A percentile compares a stretch with the other conserved stretches of the same genome.
Conservation (phyloP, 1,140 invertebrate species). For the Achroia grisella region DNA sequence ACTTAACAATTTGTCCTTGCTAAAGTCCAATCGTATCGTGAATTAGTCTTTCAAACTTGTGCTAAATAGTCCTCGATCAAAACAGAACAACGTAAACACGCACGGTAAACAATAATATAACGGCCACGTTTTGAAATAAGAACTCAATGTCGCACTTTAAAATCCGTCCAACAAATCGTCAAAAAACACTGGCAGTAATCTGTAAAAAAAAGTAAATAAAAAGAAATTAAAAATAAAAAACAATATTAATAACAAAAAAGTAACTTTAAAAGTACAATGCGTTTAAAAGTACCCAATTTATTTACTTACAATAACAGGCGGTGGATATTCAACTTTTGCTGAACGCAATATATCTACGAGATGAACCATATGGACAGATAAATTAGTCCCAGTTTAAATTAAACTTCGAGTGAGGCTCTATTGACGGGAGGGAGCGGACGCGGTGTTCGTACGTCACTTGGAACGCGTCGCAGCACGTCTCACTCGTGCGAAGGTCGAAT, state of each 20-base stretch:
- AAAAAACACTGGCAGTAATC: conserved; percentile 9
- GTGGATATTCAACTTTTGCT: conserved; percentile 72
- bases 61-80: no score
- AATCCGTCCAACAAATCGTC: background rate
- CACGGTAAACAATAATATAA: no score
- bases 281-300: conserved; percentile 25
- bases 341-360: conserved; percentile 74
- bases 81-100: no score
- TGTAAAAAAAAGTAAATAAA: conserved; percentile 27
- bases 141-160: no score
- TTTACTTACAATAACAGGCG: conserved; percentile 73
- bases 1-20: no score
- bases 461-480: conserved; percentile 29
- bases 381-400: conserved; percentile 48
- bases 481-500: conserved; percentile 32
- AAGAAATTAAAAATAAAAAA: conserved; percentile 30
- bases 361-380: conserved; percentile 74
- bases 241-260: conserved; percentile 1
- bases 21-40: no score
- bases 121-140: no score
- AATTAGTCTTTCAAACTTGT: no score
- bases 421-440: conserved; percentile 28
- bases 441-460: conserved; percentile 37
- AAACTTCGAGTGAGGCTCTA: conserved; percentile 36
- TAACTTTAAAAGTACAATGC: conserved; percentile 14